Evolutionary conservation across 2,113 vertebrate species (phyloP), one percentile per base, ranked within the genome.

Genomic region (Neotragus moschatus): DNA sequence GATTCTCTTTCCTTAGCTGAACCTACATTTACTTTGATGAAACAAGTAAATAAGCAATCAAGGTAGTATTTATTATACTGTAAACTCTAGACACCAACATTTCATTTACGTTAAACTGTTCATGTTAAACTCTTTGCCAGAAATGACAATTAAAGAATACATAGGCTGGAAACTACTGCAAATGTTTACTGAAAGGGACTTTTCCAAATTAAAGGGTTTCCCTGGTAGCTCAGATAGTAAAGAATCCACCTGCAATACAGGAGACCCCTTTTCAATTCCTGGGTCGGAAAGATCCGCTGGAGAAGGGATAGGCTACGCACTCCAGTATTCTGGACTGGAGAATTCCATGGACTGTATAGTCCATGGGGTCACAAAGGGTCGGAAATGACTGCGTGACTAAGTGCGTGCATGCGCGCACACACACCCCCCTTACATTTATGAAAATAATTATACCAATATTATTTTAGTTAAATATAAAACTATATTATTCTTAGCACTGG

Each of bases 371-470:
- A 23, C n/a, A 73, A 21, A 66, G 36, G 36, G 66, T 39, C 1
- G 1, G 66, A 73, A 73, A 39, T 39, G 36, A 39, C 66, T 70
- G 63, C 9, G 63, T n/a, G n/a, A 36, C 19, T 23, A 70, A 70
- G 9, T 56, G 25, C n/a, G 25, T 14, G 60, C 0, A 0, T 4
- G 11, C 2, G 0, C 1, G 6, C 2, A 23, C n/a, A 39, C 19
- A 36, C 19, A 36, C 19, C 1, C 17, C 11, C 5, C 17, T 91
- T 92, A n/a, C 87, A 43, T 43, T 75, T 91, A 91, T 88, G 80
- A 49, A 84, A 98, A 77, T 77, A 92, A 94, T 90, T 96, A 93
- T 14, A 87, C 17, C 19, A 19, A 39, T 85, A 15, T 81, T 73
- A 92, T 85, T 88, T 87, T 90, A 94, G 45, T 81, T 77, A 88